Evolutionary conservation across 2,113 vertebrate species (phyloP).

Genomic region (Limanda limanda): DNA sequence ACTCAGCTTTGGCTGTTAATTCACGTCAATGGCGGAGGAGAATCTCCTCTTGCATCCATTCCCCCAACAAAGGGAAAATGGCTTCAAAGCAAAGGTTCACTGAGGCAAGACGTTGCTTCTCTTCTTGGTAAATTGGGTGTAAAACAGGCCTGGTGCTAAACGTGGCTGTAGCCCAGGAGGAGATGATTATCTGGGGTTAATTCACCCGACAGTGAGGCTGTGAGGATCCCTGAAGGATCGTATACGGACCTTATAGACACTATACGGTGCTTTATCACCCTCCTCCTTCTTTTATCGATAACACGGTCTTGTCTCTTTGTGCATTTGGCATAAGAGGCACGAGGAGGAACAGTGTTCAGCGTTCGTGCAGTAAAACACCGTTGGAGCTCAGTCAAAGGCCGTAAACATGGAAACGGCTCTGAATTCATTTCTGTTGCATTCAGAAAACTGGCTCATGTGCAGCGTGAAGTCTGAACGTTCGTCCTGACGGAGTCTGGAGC

Average conservation of each 20-base stretch:
- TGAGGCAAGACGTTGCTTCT: slow-evolving; percentile 51
- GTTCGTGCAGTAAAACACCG: background rate
- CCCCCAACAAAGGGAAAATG: no score
- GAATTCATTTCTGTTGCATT: slow-evolving; percentile 10
- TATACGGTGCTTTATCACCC: slow-evolving; percentile 29
- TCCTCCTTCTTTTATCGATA: slow-evolving; percentile 3
- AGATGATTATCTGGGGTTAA: slow-evolving; percentile 73
- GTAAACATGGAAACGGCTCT: slow-evolving; percentile 10
- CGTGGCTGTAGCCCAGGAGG: slow-evolving; percentile 59
- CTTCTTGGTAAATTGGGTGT: slow-evolving; percentile 62
- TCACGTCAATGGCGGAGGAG: slow-evolving; percentile 15
- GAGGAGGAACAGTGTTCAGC: background rate
- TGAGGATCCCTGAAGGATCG: slow-evolving; percentile 53
- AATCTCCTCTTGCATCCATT: background rate
- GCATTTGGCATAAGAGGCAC: slow-evolving; percentile 27
- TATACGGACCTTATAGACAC: slow-evolving; percentile 38
- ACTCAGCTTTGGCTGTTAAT: slow-evolving; percentile 48
- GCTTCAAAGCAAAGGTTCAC: slow-evolving; percentile 14
- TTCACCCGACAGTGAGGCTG: slow-evolving; percentile 55
- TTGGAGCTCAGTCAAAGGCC: slow-evolving; percentile 3
- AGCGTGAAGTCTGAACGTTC: background rate
- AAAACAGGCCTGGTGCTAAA: slow-evolving; percentile 53
- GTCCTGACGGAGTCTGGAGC: background rate
- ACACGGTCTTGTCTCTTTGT: background rate
- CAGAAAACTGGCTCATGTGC: background rate